phyloP scores from a whole-genome alignment of 2,113 vertebrate genomes.

The Nothocercus julius region DNA sequence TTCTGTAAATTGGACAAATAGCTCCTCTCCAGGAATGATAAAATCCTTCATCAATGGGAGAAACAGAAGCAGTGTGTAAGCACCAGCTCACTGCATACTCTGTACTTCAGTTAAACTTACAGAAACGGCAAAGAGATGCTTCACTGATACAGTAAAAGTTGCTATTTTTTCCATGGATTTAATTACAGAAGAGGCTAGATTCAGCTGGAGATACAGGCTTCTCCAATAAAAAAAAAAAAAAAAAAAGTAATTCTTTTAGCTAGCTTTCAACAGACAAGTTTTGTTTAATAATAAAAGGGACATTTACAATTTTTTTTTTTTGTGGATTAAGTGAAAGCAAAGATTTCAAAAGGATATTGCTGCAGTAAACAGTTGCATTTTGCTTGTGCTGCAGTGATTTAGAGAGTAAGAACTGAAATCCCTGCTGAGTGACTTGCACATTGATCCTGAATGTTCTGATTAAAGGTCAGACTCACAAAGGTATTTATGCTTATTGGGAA shows the following conservation, averaged over 20 bases:
- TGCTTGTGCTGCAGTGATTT: neutral
- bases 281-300: neutral
- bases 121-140: conserved; percentile 1
- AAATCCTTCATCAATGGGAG: neutral
- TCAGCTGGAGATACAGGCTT: conserved; percentile 25
- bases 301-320: neutral
- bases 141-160: neutral
- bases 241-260: neutral
- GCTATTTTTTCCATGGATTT: neutral
- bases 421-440: neutral
- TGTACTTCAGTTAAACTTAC: neutral
- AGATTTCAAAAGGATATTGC: conserved; percentile 16
- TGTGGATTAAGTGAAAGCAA: neutral
- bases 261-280: neutral
- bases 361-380: neutral
- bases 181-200: neutral
- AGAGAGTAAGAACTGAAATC: neutral
- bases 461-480: conserved; percentile 33
- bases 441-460: neutral
- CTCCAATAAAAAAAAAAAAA: neutral
- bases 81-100: neutral
- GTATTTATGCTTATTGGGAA: conserved; percentile 3
- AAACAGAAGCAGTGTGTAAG: neutral
- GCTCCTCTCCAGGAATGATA: neutral
- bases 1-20: neutral